Evolutionary conservation across 2,888 invertebrate genomes (phyloP), one percentile per base, ranked within the genome.

Genomic region (Eurytoma californica): DNA sequence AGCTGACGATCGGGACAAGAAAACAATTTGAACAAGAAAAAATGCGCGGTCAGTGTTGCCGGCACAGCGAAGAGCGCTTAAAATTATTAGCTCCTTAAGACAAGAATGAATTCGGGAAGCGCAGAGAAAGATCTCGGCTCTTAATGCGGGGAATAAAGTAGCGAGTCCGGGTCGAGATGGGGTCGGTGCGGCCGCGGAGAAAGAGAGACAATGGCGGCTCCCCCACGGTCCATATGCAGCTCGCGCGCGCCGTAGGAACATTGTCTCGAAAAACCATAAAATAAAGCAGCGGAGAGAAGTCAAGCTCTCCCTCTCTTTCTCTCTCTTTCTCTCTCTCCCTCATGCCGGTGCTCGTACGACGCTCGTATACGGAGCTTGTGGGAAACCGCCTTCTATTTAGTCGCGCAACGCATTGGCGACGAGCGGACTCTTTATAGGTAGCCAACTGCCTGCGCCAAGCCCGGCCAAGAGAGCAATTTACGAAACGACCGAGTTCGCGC

Each of bases 181-280:
- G 88, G 88, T 88, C 89, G 87, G 63, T 70, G 53, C 18, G 84
- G 82, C 80, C 82, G 82, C 83, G 84, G 18, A 55, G 57, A 57
- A 39, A 39, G 39, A 39, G 39, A 87, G 86, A 89, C 88, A 88
- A 89, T 89, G 87, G 87, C 83, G 28, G 16, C 83, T 14, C 80
- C 83, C 82, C 82, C 68, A 84, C 83, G 84, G 85, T 82, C 86
- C 87, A 86, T 87, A 88, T 88, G 86, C 84, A 87, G 86, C 82
- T n/a, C 24, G 60, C 49, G 57, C 47, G 57, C 66, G 69, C 72
- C 61, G 66, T 30, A 70, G 16, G 86, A 87, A 89, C 89, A 88
- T 88, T 89, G 89, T 89, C 87, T 88, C 84, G 88, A 87, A 88
- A 88, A 88, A 88, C 88, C 88, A 88, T 89, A 88, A 89, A 89